Conservation (phyloP, 2,797 vertebrate genomes). For the Xyrichtys novacula region DNA sequence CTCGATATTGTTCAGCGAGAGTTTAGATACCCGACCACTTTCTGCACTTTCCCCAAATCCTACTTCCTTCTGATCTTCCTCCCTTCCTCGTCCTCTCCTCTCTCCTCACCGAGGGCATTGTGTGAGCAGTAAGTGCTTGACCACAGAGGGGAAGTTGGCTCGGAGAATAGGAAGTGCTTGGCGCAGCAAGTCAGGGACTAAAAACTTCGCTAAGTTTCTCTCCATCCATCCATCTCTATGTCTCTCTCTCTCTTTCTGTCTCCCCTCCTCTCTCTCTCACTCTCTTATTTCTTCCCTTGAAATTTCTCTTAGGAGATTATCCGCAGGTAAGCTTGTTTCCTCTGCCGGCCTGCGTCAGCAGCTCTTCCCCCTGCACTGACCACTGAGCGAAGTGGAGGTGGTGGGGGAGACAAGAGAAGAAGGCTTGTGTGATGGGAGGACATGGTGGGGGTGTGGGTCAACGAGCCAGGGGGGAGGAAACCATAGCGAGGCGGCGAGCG, state of each 20-base stretch:
- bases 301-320: conserved; percentile 89
- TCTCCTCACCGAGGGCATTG: conserved; percentile 60
- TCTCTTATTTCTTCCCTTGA: conserved; percentile 81
- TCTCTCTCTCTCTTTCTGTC: conserved; percentile 37
- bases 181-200: conserved; percentile 82
- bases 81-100: background rate
- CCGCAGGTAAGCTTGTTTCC: conserved; percentile 89
- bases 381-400: conserved; percentile 69
- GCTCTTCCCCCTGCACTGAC: conserved; percentile 82
- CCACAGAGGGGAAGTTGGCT: conserved; percentile 79
- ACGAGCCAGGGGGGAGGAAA: conserved; percentile 38
- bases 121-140: conserved; percentile 79
- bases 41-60: conserved; percentile 1
- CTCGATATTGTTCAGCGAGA: background rate
- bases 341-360: conserved; percentile 86
- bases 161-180: conserved; percentile 85
- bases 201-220: conserved; percentile 86
- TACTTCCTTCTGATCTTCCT: conserved; percentile 7
- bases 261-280: conserved; percentile 43
- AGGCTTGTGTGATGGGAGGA: conserved; percentile 20
- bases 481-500: conserved; percentile 15
- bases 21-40: background rate
- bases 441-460: conserved; percentile 21
- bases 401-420: conserved; percentile 27
- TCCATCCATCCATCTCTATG: conserved; percentile 59